These are phyloP conservation scores for Caenorhabditis virilis DNA, from an alignment of 2,888 invertebrate species.

Conservation along the genomic window DNA sequence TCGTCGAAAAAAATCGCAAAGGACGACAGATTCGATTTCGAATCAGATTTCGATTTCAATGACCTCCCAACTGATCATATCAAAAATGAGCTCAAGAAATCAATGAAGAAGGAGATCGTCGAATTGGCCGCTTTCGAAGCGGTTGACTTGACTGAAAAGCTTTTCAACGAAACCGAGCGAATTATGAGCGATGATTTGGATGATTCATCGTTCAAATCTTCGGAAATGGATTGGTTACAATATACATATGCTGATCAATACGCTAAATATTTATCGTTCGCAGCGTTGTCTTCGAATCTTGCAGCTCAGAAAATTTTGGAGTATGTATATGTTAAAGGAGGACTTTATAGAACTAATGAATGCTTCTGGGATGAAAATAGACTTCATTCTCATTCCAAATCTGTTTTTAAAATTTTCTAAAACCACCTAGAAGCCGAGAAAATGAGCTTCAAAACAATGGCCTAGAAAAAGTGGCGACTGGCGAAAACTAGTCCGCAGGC, in stretches of 20 bases:
- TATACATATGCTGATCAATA: constrained; percentile 53
- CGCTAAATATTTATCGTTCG: constrained; percentile 64
- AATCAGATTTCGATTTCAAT: not conserved
- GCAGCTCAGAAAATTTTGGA: constrained; percentile 51
- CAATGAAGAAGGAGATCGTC: constrained; percentile 32
- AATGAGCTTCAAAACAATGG: no score
- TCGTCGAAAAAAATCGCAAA: constrained; percentile 1
- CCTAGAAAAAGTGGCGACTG: no score
- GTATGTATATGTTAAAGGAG: no score
- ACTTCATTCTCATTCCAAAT: no score
- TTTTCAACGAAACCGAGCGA: constrained; percentile 56
- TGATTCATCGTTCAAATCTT: constrained; percentile 19
- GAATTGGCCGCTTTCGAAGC: constrained; percentile 41
- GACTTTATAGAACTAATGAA: no score
- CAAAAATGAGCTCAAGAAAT: constrained; percentile 30
- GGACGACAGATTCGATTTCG: not conserved
- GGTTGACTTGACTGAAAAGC: constrained; percentile 35
- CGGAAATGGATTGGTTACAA: constrained; percentile 52
- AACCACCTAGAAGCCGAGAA: no score
- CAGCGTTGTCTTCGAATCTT: constrained; percentile 59
- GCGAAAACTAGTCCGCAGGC: no score
- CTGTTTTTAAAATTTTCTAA: no score
- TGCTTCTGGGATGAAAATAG: no score
- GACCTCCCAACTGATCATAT: not conserved
- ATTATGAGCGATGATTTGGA: constrained; percentile 33